Conservation (phyloP, 2,113 vertebrate genomes). For the Eurypyga helias region DNA sequence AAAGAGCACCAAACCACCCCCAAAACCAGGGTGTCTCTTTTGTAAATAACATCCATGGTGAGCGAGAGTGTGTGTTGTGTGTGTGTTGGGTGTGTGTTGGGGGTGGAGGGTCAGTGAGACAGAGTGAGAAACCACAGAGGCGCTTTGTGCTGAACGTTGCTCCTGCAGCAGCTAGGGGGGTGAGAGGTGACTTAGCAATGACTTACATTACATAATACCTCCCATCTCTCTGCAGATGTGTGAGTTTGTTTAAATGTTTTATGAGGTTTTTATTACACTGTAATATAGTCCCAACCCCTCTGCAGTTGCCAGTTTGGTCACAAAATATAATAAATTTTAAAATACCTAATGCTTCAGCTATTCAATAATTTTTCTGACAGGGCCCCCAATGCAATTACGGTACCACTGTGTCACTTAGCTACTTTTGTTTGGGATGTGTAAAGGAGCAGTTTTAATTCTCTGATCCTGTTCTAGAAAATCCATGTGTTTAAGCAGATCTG, state of each 20-base stretch:
- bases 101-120: neutral
- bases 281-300: conserved; percentile 55
- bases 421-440: conserved; percentile 19
- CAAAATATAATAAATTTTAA: conserved; percentile 66
- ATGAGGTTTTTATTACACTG: conserved; percentile 73
- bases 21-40: neutral
- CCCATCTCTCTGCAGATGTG: conserved; percentile 77
- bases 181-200: conserved; percentile 73
- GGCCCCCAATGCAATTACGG: neutral
- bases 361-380: conserved; percentile 55
- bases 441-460: neutral
- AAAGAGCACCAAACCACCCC: neutral
- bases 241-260: conserved; percentile 75
- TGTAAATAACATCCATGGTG: neutral
- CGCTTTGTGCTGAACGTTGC: conserved; percentile 44
- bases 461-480: neutral
- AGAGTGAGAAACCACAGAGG: conserved; percentile 64
- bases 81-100: neutral
- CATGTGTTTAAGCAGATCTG: neutral
- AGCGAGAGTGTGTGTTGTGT: neutral
- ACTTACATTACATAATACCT: conserved; percentile 76
- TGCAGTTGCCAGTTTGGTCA: conserved; percentile 67
- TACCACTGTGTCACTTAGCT: neutral
- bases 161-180: conserved; percentile 52
- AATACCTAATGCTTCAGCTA: conserved; percentile 68